A percentile compares a stretch with the other conserved stretches of the same genome.
Evolutionary conservation across 2,888 invertebrate species (phyloP).

Genomic region (Cheiracanthium punctorium): DNA sequence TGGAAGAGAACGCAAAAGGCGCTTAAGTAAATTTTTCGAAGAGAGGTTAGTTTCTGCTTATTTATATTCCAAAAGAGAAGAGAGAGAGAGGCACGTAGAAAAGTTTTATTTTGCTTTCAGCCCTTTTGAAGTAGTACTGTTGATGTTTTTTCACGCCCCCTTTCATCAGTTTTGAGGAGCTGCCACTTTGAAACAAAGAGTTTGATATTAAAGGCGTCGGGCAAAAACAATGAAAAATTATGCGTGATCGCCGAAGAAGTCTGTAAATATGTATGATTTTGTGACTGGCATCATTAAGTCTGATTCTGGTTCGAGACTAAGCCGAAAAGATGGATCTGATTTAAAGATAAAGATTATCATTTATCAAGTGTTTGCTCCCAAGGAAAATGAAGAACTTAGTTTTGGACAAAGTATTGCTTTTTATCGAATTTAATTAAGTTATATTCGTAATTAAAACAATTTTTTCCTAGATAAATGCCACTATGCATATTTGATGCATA

Average conservation of each 20-base stretch:
- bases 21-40: slow-evolving; percentile 62
- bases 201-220: neutral
- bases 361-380: neutral
- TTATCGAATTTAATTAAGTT: too few relatives aligned
- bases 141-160: neutral
- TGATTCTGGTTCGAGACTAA: neutral
- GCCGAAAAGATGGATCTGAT: neutral
- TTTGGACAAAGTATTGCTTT: too few relatives aligned
- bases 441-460: too few relatives aligned
- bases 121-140: neutral
- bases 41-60: slow-evolving; percentile 46
- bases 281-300: neutral
- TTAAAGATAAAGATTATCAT: neutral
- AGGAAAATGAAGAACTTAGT: neutral
- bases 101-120: slow-evolving; percentile 46
- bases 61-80: slow-evolving; percentile 55
- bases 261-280: neutral
- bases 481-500: too few relatives aligned
- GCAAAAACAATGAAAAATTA: slow-evolving; percentile 15
- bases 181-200: slow-evolving; percentile 4
- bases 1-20: slow-evolving; percentile 27
- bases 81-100: neutral
- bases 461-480: too few relatives aligned
- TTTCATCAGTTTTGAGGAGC: neutral
- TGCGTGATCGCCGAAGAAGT: neutral